Evolutionary conservation across 2,888 invertebrate species (phyloP).

Genomic region (Dynastes tityus): DNA sequence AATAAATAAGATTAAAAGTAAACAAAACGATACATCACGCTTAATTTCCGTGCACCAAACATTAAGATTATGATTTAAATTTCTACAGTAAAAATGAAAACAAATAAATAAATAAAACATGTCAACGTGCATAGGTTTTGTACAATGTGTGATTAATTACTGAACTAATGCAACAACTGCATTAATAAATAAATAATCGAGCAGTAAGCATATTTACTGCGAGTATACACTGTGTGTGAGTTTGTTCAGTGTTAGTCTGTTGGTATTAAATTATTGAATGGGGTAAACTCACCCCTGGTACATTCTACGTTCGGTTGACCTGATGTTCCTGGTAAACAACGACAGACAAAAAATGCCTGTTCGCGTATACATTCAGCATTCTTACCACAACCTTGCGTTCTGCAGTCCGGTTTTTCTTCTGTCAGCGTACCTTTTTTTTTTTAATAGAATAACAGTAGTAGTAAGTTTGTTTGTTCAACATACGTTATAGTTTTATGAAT

Average conservation of each 20-base stretch:
- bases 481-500: neutral
- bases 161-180: constrained; percentile 61
- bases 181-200: constrained; percentile 58
- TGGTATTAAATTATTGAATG: constrained; percentile 39
- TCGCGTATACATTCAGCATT: constrained; percentile 91
- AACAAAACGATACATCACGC: constrained; percentile 54
- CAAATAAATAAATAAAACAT: constrained; percentile 57
- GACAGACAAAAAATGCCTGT: constrained; percentile 87
- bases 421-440: constrained; percentile 72
- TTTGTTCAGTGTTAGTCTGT: constrained; percentile 55
- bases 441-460: constrained; percentile 36
- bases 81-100: constrained; percentile 34
- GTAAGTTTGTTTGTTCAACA: neutral
- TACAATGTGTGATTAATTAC: constrained; percentile 62
- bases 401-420: constrained; percentile 80
- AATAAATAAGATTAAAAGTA: constrained; percentile 52
- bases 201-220: constrained; percentile 60
- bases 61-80: constrained; percentile 49
- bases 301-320: constrained; percentile 83
- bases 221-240: constrained; percentile 57
- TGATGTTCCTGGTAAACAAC: constrained; percentile 83
- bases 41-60: constrained; percentile 52
- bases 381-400: constrained; percentile 87
- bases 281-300: constrained; percentile 74
- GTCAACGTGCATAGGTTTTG: constrained; percentile 66